Evolutionary conservation across 1,140 invertebrate species (phyloP), one percentile per base, ranked within the genome.

Genomic region (Carposina sasakii): DNA sequence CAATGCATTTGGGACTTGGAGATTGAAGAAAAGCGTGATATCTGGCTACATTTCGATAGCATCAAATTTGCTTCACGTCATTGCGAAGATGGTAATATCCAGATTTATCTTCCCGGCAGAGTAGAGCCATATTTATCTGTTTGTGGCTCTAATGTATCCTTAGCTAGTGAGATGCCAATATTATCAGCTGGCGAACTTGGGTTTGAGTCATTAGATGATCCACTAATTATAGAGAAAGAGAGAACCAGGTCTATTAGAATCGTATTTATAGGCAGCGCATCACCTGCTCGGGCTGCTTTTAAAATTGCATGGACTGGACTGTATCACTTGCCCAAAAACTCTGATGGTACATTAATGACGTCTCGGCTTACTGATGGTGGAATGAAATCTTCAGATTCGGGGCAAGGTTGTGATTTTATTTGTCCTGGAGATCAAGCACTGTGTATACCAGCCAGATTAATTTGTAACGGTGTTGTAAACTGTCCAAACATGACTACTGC

Each of bases 271-370:
- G 91, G 92, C 0, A 88, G 91, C 12, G 91, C 91, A 28, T 92
- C 93, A 0, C 92, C 94, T 0, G 91, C 92, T 0, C 85, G 92
- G 45, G 91, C 94, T 1, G 90, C 92, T 1, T 96, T 96, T 65
- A 93, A 94, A 74, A 91, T 96, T 20, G 92, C 92, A 2, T 96
- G 94, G 94, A 96, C 94, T 2, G 94, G 96, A 63, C 83, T 96
- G n/a, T 94, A 90, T 65, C 94, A 95, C 71, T 78, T 96, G 51
- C 93, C 94, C 0, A 87, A 93, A 45, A 95, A 95, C 71, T 88
- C 89, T 8, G 92, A 94, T 53, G 93, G 93, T 0, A 91, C 90
- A n/a, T 67, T 94, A 26, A 91, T 91, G 85, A 92, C 90, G 6
- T 92, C 91, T 12, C 86, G 89, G 36, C 67, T 93, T 39, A 87